Base-by-base conservation (phyloP, 2,888 invertebrate genomes). In the Callinectes sapidus region DNA sequence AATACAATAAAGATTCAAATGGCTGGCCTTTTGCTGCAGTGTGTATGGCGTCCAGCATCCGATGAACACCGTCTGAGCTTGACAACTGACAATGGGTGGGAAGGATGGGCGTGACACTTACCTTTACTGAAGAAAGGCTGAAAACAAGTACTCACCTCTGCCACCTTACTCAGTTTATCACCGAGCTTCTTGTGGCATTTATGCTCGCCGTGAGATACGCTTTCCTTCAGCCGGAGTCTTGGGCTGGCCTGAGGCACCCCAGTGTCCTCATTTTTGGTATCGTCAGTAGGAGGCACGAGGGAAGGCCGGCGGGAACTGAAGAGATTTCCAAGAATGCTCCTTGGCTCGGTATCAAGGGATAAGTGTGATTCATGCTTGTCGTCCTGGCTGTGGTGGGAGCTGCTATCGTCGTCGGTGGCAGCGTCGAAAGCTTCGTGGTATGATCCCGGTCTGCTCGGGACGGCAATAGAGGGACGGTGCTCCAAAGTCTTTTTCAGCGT, bases 351-450 rank as follows among this genome's bases (percentile, higher is more conserved):
- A 54, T 93, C 91, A 0, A 18, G 92, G 1, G 55, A 87, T 35
- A 85, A 77, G 16, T 61, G 85, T 35, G 54, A 66, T 66, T 93
- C 92, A 5, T 91, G 89, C n/a, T 85, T 91, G 42, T 93, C 92
- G 28, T 93, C 92, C 48, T 90, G 92, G 71, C 92, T 93, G 42
- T 93, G 91, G 42, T 93, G 91, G 8, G 92, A 93, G 54, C 92
- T 91, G 89, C 92, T 93, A 85, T 93, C 92, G 42, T 90, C 90
- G 48, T 92, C 92, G 16, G 92, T 93, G 91, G 61, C 91, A 5
- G n/a, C 71, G 87, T 93, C 92, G 10, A 89, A 93, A 8, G 48
- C 89, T 28, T 93, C 92, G 5, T 87, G 89, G 48, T 91, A 88
- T 39, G 66, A 35, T 8, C 89, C 85, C 16, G 89, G 66, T n/a